Percentiles rank a stretch among this genome's conserved stretches.
These are phyloP conservation scores for Cerceris ruficornis DNA, from an alignment of 2,888 invertebrate genomes.

Conservation along the genomic window DNA sequence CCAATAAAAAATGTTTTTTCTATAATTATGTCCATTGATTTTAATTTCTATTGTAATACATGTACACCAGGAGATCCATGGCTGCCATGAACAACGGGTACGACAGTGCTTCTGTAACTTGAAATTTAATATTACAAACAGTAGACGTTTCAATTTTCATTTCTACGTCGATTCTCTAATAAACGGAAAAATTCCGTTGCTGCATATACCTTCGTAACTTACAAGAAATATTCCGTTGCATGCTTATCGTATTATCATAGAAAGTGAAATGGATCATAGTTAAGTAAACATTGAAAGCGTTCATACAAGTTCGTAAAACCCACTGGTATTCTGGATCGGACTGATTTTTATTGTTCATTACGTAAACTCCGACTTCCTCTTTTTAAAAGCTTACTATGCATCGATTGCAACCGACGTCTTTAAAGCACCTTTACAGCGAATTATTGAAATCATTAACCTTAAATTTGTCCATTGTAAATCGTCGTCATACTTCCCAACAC, in stretches of 20 bases:
- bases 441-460: not conserved
- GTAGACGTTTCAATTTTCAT: not conserved
- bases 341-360: conserved; percentile 42
- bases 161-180: not conserved
- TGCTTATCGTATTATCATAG: conserved; percentile 66
- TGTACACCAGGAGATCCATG: conserved; percentile 72
- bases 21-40: conserved; percentile 2
- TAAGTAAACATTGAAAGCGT: conserved; percentile 73
- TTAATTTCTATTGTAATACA: conserved; percentile 58
- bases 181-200: not conserved
- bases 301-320: conserved; percentile 72
- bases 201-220: conserved; percentile 42
- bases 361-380: no score
- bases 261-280: conserved; percentile 74
- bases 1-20: conserved; percentile 17
- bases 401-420: not conserved
- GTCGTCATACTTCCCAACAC: not conserved
- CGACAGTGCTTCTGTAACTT: conserved; percentile 59
- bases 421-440: no score
- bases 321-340: conserved; percentile 74
- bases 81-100: conserved; percentile 71
- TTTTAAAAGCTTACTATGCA: not conserved
- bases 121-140: conserved; percentile 1
- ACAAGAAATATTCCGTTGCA: conserved; percentile 67
- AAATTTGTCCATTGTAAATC: not conserved